Percentiles rank a stretch among this genome's conserved stretches.
phyloP scores from a whole-genome alignment of 2,113 vertebrate species.

The Gobio gobio region DNA sequence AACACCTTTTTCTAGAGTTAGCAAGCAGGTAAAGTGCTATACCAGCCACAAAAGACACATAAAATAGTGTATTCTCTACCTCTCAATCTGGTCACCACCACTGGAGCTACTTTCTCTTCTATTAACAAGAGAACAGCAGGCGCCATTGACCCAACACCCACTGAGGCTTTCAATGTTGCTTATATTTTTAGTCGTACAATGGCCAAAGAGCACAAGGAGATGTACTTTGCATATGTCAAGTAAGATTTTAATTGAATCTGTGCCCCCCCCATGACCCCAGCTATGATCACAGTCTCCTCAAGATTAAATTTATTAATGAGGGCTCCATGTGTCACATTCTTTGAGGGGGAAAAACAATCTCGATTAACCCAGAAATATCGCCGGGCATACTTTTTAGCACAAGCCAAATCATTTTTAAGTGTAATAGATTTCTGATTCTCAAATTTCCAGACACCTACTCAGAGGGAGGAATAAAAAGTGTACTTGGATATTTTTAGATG shows the following conservation, averaged over 20 bases:
- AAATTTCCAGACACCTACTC: background rate
- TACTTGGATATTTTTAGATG: slow-evolving; percentile 20
- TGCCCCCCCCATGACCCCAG: slow-evolving; percentile 33
- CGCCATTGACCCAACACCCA: slow-evolving; percentile 40
- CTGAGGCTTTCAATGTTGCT: slow-evolving; percentile 31
- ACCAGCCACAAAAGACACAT: background rate
- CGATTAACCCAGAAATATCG: slow-evolving; percentile 45
- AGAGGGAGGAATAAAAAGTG: background rate
- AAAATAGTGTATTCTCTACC: background rate
- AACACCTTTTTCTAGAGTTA: background rate
- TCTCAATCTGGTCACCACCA: slow-evolving; percentile 4
- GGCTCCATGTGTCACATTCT: slow-evolving; percentile 24
- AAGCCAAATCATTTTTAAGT: background rate
- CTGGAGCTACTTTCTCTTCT: slow-evolving; percentile 16
- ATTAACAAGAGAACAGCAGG: slow-evolving; percentile 26
- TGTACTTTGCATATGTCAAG: slow-evolving; percentile 55
- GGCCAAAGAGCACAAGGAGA: slow-evolving; percentile 35
- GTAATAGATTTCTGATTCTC: slow-evolving; percentile 19
- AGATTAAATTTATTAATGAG: slow-evolving; percentile 57
- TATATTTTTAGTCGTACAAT: slow-evolving; percentile 43
- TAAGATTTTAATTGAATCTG: slow-evolving; percentile 57
- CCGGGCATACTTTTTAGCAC: background rate
- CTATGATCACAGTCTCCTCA: slow-evolving; percentile 51
- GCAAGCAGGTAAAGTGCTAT: background rate
- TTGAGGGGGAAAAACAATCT: slow-evolving; percentile 38